Percentiles rank a stretch among this genome's conserved stretches.
These are phyloP conservation scores for Seriola rivoliana DNA, from an alignment of 2,113 vertebrate species.

Conservation along the genomic window DNA sequence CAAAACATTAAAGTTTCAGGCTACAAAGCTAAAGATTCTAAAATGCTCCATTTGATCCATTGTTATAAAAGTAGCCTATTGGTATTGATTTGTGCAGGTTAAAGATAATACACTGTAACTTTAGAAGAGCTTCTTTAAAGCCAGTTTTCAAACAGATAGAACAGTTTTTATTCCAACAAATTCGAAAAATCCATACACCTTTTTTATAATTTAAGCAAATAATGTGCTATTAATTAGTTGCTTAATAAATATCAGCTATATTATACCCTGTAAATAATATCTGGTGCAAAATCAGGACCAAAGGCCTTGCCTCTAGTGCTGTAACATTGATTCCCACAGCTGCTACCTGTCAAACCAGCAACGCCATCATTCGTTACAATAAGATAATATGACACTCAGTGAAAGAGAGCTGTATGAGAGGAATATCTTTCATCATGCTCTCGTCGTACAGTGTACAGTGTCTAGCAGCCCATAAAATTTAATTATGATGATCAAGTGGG, in stretches of 20 bases:
- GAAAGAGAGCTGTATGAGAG: constrained; percentile 38
- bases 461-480: constrained; percentile 57
- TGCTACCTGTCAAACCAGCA: constrained; percentile 71
- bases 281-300: constrained; percentile 4
- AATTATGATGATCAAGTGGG: constrained; percentile 63
- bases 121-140: too few species aligned
- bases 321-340: constrained; percentile 64
- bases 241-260: neutral
- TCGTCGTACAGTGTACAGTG: constrained; percentile 24
- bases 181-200: too few species aligned
- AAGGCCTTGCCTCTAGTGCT: constrained; percentile 67
- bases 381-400: constrained; percentile 53
- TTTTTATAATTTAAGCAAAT: too few species aligned
- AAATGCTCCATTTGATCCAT: too few species aligned
- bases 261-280: constrained; percentile 17
- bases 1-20: too few species aligned
- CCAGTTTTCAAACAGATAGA: neutral
- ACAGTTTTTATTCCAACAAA: neutral
- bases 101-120: too few species aligned
- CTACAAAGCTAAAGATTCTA: too few species aligned
- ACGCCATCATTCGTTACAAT: constrained; percentile 70
- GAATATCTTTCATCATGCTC: constrained; percentile 55
- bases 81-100: too few species aligned
- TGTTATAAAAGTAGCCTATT: too few species aligned
- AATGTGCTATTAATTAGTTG: neutral